Evolutionary conservation across 2,888 invertebrate species (phyloP).

Genomic region (Himalopsyche kuldschensis): DNA sequence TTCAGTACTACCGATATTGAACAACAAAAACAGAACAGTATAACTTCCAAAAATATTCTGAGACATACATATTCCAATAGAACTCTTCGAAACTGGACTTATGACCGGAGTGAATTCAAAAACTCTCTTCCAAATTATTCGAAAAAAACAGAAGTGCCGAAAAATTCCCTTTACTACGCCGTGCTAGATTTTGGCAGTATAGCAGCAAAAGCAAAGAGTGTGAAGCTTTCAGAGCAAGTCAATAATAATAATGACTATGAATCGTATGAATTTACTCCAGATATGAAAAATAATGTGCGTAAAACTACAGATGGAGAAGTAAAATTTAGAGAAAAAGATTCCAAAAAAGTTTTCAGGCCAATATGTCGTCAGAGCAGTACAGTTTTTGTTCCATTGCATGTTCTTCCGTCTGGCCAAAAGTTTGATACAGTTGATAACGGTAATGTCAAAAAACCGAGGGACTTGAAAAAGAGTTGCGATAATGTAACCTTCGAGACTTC

Average conservation of each 20-base stretch:
- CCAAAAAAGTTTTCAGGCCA: constrained; percentile 17
- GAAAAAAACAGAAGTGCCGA: background rate
- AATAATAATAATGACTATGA: constrained; percentile 23
- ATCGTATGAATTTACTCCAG: constrained; percentile 19
- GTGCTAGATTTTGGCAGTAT: constrained; percentile 24
- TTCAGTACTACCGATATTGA: background rate
- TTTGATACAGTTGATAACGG: background rate
- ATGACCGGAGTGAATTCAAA: constrained; percentile 21
- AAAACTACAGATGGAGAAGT: background rate
- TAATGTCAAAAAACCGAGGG: background rate
- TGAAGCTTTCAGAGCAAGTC: background rate
- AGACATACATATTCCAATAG: constrained; percentile 27
- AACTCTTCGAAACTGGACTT: constrained; percentile 29
- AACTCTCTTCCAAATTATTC: constrained; percentile 22
- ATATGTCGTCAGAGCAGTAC: constrained; percentile 23
- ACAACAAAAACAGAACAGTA: constrained; percentile 2
- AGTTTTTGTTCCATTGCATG: constrained; percentile 5
- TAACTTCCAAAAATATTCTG: constrained; percentile 7
- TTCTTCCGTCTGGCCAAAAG: background rate
- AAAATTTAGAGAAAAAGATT: background rate
- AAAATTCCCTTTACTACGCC: constrained; percentile 29
- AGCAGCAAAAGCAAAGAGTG: background rate
- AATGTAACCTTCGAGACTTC: background rate
- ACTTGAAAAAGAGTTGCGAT: background rate
- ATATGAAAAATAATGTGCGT: background rate